Evolutionary conservation across 2,888 invertebrate genomes (phyloP), one percentile per base, ranked within the genome.

Genomic region (Rambutsinella grinnellia): DNA sequence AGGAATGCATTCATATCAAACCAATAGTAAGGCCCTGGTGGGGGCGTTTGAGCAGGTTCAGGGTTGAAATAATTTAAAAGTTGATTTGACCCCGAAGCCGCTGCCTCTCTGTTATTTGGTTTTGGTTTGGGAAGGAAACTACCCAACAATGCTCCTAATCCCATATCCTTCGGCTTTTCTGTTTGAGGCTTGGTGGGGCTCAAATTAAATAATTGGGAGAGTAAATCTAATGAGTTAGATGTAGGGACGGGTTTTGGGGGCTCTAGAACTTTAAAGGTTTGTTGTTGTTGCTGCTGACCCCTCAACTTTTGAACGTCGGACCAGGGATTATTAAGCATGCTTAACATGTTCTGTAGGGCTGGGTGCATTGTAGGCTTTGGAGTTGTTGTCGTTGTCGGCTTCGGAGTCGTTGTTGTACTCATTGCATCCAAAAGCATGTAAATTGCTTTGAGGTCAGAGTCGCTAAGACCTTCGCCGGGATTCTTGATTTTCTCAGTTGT

Each of bases 51-150:
- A 26, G 60, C 54, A n/a, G 76, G 79, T 15, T 76, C 23, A 8
- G 66, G 54, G 21, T 77, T 66, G 54, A 82, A 78, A 51, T 79
- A 71, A 58, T 78, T 82, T 0, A 79, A 36, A 6, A 76, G 61
- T 87, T 93, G 93, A 74, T 93, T 90, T 74, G 91, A 90, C 58
- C 90, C 90, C n/a, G 90, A 90, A 85, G 90, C 90, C 54, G 58
- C 56, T 19, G 76, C 53, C 23, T 87, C 44, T 89, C 66, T 17
- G 21, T 66, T 56, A 19, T 8, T 49, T 24, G 68, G 58, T 8
- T 26, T 15, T 1, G 28, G 26, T 27, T 68, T 68, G 2, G 68
- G 68, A 8, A 68, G 58, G 5, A 68, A 21, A 58, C 28, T 68
- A 3, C 54, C 68, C 23, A 68, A 68, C 1, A 68, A n/a, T 2